phyloP scores from a whole-genome alignment of 2,888 invertebrate genomes.

The Patella caerulea region DNA sequence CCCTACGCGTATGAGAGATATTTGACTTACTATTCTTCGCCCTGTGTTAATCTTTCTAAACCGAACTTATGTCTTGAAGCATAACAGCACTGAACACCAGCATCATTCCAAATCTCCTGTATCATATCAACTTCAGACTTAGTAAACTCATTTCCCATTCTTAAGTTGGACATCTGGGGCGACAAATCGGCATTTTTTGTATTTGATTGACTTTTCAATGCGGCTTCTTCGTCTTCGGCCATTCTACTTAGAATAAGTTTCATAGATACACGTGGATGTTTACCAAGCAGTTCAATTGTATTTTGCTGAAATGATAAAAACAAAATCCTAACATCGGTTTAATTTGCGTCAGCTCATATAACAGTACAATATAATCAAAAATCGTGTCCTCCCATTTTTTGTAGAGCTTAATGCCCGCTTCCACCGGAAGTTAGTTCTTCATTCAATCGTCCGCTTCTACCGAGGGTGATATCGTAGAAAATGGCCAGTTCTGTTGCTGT shows the following conservation, averaged over 20 bases:
- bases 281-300: conserved; percentile 48
- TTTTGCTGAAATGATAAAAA: conserved; percentile 42
- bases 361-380: no score
- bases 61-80: conserved; percentile 40
- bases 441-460: no score
- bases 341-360: no score
- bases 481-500: no score
- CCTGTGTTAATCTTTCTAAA: conserved; percentile 41
- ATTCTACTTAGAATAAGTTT: conserved; percentile 47
- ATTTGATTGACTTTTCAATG: neutral
- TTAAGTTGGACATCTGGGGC: neutral
- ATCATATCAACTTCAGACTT: conserved; percentile 45
- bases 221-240: conserved; percentile 45
- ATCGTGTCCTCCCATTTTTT: no score
- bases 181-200: conserved; percentile 4
- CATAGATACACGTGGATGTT: conserved; percentile 50
- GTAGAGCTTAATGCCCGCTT: no score
- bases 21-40: conserved; percentile 57
- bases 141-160: neutral
- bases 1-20: no score
- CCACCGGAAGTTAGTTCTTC: no score
- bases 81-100: conserved; percentile 52
- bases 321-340: neutral
- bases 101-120: conserved; percentile 53
- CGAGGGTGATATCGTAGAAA: no score